Conservation (phyloP, 1,140 invertebrate species). For the Bombus consobrinus region DNA sequence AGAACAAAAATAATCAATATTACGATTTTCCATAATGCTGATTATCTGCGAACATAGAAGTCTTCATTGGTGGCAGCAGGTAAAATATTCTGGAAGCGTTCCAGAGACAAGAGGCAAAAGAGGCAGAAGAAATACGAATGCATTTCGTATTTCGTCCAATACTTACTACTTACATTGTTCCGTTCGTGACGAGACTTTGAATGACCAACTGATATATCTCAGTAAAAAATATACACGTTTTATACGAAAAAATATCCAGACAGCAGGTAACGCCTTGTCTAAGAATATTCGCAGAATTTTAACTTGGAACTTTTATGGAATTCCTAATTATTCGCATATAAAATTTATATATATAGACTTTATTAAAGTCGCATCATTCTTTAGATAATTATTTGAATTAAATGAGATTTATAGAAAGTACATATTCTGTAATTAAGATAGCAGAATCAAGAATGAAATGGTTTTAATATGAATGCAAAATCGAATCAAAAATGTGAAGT, state of each 20-base stretch:
- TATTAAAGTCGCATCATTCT: not conserved
- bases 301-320: not conserved
- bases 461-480: not conserved
- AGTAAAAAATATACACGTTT: not conserved
- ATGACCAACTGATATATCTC: not conserved
- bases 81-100: slow-evolving; percentile 28
- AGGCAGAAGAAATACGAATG: slow-evolving; percentile 15
- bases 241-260: not conserved
- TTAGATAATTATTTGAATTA: not conserved
- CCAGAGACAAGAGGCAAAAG: not conserved
- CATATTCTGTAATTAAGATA: not conserved
- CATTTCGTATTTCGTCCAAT: slow-evolving; percentile 28
- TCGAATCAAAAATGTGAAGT: not conserved
- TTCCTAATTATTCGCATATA: not conserved
- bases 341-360: not conserved
- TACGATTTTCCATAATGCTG: not conserved
- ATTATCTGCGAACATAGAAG: not conserved
- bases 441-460: not conserved
- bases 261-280: not conserved
- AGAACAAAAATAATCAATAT: not conserved
- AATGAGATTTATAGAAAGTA: not conserved
- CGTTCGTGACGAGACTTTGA: slow-evolving; percentile 10
- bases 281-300: not conserved
- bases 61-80: not conserved
- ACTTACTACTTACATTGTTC: not conserved